phyloP scores from a whole-genome alignment of 2,113 vertebrate species.

The Callopanchax toddi region DNA sequence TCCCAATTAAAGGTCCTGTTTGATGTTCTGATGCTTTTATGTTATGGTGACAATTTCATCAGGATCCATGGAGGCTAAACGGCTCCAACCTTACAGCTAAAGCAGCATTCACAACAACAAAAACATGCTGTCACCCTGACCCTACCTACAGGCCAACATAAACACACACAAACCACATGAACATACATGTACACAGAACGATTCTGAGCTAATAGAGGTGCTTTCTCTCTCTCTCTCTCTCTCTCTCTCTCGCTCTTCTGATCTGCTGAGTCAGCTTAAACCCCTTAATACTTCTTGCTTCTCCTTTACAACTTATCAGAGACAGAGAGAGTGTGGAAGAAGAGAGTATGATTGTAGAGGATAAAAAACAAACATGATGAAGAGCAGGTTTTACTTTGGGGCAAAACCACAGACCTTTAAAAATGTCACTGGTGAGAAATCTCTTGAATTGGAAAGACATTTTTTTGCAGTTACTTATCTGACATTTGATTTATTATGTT shows the following conservation, averaged over 20 bases:
- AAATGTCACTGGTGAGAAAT: constrained; percentile 46
- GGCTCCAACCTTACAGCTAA: constrained; percentile 50
- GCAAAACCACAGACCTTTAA: constrained; percentile 56
- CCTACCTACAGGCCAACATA: constrained; percentile 19
- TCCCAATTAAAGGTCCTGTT: constrained; percentile 69
- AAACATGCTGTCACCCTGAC: constrained; percentile 30
- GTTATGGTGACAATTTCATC: constrained; percentile 71
- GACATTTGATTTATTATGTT: constrained; percentile 15
- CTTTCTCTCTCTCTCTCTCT: background rate
- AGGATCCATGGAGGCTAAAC: constrained; percentile 36
- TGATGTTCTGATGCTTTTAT: constrained; percentile 75
- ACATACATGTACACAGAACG: constrained; percentile 31
- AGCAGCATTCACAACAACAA: constrained; percentile 9
- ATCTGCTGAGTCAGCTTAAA: constrained; percentile 72
- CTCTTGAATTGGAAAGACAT: constrained; percentile 30
- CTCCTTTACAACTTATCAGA: constrained; percentile 50
- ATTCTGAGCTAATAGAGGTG: constrained; percentile 42
- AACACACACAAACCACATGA: constrained; percentile 25
- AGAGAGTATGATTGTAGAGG: too few relatives aligned
- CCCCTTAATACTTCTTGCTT: constrained; percentile 58
- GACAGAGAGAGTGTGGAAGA: constrained; percentile 25
- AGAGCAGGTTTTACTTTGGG: constrained; percentile 34
- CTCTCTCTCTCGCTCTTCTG: constrained; percentile 28
- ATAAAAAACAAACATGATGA: constrained; percentile 28
- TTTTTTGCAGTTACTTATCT: constrained; percentile 29